Conservation (phyloP, 2,888 invertebrate species). For the Maniola hyperantus region DNA sequence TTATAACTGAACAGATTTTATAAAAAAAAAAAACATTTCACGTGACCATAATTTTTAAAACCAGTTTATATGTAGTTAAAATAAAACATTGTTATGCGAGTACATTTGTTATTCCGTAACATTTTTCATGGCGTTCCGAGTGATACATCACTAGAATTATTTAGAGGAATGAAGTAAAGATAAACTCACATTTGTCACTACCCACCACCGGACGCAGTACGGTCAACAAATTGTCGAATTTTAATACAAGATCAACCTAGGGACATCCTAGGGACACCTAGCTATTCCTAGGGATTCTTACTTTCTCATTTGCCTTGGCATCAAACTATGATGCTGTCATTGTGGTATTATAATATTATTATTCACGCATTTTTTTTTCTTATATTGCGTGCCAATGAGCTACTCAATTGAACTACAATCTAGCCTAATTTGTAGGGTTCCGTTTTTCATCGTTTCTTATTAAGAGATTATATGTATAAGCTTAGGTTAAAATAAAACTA, state of each 20-base stretch:
- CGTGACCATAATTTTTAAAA: conserved; percentile 11
- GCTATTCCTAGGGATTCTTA: background rate
- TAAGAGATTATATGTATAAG: no score
- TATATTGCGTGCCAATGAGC: no score
- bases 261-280: no score
- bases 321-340: background rate
- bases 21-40: conserved; percentile 8
- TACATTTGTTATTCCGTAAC: conserved; percentile 19
- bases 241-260: no score
- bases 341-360: no score
- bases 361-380: background rate
- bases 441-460: no score
- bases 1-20: conserved; percentile 12
- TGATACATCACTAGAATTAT: conserved; percentile 14
- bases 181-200: background rate
- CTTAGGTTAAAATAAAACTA: no score
- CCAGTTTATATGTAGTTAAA: conserved; percentile 15
- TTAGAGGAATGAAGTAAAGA: conserved; percentile 11
- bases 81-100: conserved; percentile 13
- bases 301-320: background rate
- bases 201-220: background rate
- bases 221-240: background rate
- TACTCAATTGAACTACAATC: no score
- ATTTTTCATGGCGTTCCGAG: conserved; percentile 16
- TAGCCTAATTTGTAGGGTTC: no score